Evolutionary conservation across 2,113 vertebrate species (phyloP).

Genomic region (Thalassoma bifasciatum): DNA sequence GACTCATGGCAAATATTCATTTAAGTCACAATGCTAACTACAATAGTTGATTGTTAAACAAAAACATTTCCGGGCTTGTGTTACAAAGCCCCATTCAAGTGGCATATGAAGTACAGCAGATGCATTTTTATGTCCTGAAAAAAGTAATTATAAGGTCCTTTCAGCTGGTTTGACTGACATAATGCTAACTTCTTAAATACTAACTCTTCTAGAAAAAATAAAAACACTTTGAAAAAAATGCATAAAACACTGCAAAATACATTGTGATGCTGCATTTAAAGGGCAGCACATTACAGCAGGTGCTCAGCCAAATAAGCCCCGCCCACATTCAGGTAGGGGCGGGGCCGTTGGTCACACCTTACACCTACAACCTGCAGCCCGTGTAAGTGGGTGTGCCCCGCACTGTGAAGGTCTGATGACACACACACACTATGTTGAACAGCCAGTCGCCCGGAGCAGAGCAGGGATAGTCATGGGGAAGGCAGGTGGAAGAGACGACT

Average conservation of each 20-base stretch:
- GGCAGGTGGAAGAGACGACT: slow-evolving; percentile 85
- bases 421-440: slow-evolving; percentile 30
- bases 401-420: slow-evolving; percentile 39
- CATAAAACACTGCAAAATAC: neutral
- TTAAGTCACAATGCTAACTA: too few species aligned
- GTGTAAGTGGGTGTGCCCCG: slow-evolving; percentile 68
- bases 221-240: too few species aligned
- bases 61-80: too few species aligned
- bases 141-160: too few species aligned
- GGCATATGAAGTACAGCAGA: too few species aligned
- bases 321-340: slow-evolving; percentile 3
- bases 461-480: slow-evolving; percentile 85
- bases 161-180: too few species aligned
- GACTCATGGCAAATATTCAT: too few species aligned
- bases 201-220: too few species aligned
- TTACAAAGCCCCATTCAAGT: too few species aligned
- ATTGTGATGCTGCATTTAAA: neutral
- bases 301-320: neutral
- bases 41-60: too few species aligned
- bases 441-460: neutral
- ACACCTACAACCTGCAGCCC: neutral
- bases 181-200: too few species aligned
- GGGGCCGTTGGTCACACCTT: slow-evolving; percentile 25
- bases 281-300: slow-evolving; percentile 1
- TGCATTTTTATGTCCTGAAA: too few species aligned